Percentiles rank a stretch among this genome's conserved stretches.
These are phyloP conservation scores for Patella vulgata DNA, from an alignment of 1,140 invertebrate species.

Conservation along the genomic window DNA sequence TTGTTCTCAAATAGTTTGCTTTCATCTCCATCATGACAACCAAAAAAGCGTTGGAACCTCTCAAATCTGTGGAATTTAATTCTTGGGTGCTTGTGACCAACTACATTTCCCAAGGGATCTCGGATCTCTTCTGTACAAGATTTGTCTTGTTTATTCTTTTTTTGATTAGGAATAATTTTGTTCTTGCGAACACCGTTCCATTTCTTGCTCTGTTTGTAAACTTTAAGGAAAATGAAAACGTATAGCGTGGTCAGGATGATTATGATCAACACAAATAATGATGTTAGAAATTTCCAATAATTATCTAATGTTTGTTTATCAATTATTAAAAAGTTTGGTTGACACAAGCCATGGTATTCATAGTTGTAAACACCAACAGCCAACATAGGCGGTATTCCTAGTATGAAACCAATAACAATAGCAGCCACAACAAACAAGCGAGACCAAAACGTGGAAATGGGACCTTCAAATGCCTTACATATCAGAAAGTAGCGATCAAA, in stretches of 20 bases:
- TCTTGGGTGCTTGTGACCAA: neutral
- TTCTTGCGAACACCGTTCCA: slow-evolving; percentile 17
- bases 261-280: slow-evolving; percentile 39
- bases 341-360: slow-evolving; percentile 33
- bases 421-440: slow-evolving; percentile 32
- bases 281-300: slow-evolving; percentile 46
- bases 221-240: slow-evolving; percentile 39
- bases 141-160: neutral
- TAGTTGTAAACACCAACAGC: slow-evolving; percentile 35
- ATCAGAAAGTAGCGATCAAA: slow-evolving; percentile 52
- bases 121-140: no score
- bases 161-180: neutral
- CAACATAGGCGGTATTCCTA: slow-evolving; percentile 41
- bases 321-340: slow-evolving; percentile 33
- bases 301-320: slow-evolving; percentile 15
- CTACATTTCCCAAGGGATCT: neutral
- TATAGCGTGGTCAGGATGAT: slow-evolving; percentile 42
- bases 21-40: no score
- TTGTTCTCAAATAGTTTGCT: no score
- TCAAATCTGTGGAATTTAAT: no score
- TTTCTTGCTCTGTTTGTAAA: slow-evolving; percentile 35
- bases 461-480: slow-evolving; percentile 24
- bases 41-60: no score
- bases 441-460: slow-evolving; percentile 21
- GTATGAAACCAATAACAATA: slow-evolving; percentile 24